These are phyloP conservation scores for Drosophila lini DNA, from an alignment of 1,140 invertebrate genomes.

Conservation along the genomic window DNA sequence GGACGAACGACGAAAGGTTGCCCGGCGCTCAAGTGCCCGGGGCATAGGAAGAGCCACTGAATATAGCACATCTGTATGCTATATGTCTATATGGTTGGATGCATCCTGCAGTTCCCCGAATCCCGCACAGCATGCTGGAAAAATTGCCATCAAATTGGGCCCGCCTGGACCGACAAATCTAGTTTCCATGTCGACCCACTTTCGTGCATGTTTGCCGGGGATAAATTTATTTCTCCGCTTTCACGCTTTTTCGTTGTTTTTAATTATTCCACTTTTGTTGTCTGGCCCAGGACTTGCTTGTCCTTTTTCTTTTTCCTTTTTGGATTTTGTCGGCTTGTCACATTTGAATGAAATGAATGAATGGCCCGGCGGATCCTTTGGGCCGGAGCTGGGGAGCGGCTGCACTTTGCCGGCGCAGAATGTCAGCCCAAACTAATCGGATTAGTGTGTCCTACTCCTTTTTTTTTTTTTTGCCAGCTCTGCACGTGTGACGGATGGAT, in stretches of 20 bases:
- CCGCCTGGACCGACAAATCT: conserved; percentile 23
- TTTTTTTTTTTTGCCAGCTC: conserved; percentile 5
- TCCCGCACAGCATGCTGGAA: conserved; percentile 3
- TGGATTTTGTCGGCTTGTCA: conserved; percentile 71
- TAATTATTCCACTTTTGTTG: conserved; percentile 67
- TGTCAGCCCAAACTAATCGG: conserved; percentile 78
- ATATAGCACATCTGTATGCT: conserved; percentile 5
- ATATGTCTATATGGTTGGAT: conserved; percentile 15
- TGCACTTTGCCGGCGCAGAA: conserved; percentile 71
- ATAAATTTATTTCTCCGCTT: conserved; percentile 44
- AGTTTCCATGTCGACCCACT: conserved; percentile 48
- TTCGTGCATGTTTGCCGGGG: conserved; percentile 26
- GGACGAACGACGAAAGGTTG: conserved; percentile 56
- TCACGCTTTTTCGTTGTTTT: conserved; percentile 61
- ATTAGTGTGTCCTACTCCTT: conserved; percentile 77
- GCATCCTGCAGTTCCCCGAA: conserved; percentile 25
- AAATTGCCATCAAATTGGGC: conserved; percentile 31
- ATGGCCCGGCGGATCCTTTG: conserved; percentile 46
- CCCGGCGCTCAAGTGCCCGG: conserved; percentile 31
- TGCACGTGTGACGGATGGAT: conserved; percentile 64
- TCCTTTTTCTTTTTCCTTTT: conserved; percentile 18
- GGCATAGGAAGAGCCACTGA: conserved; percentile 10
- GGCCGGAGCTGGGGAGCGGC: background rate
- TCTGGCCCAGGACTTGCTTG: conserved; percentile 28
- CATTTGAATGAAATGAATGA: conserved; percentile 80